Conservation (phyloP, 2,113 vertebrate genomes). For the Eretmochelys imbricata region DNA sequence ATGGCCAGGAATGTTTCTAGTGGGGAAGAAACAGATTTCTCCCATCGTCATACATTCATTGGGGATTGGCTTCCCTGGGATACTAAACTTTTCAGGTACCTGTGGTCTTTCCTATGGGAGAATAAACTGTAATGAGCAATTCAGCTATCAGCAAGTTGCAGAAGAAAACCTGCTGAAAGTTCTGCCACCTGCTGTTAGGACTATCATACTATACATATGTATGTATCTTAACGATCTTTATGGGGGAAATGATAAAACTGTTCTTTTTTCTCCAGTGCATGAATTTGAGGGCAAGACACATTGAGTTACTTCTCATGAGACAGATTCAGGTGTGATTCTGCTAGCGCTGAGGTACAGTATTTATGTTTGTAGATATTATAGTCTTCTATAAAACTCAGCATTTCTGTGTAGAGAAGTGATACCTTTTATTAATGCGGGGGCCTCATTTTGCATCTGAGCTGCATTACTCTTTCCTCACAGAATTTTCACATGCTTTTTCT, state of each 20-base stretch:
- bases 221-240: not conserved
- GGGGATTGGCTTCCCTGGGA: not conserved
- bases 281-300: not conserved
- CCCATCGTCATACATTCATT: not conserved
- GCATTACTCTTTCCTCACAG: not conserved
- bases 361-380: not conserved
- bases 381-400: not conserved
- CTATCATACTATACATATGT: not conserved
- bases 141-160: not conserved
- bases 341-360: not conserved
- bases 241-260: not conserved
- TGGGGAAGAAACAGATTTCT: not conserved
- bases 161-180: not conserved
- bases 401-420: not conserved
- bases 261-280: not conserved
- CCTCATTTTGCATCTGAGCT: not conserved
- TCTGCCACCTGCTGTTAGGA: not conserved
- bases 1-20: not conserved
- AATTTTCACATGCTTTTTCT: not conserved
- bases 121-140: not conserved
- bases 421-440: not conserved
- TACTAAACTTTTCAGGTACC: not conserved
- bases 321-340: not conserved
- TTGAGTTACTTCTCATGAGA: not conserved
- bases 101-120: not conserved